Evolutionary conservation across 1,140 invertebrate genomes (phyloP).

Genomic region (Lepidostoma basale): DNA sequence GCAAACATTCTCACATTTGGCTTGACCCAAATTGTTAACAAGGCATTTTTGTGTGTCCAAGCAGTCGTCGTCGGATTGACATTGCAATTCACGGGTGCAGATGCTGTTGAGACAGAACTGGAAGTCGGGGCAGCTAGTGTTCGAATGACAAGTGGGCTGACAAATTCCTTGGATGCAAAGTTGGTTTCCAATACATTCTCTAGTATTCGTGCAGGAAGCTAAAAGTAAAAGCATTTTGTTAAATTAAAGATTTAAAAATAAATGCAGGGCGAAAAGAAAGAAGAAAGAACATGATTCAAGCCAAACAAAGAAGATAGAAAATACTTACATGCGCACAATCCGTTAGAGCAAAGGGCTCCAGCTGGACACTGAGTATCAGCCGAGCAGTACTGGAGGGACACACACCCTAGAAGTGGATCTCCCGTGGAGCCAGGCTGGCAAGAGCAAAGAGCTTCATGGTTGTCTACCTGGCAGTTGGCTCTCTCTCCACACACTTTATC

Average conservation of each 20-base stretch:
- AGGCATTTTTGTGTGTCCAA: constrained; percentile 66
- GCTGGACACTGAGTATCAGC: constrained; percentile 78
- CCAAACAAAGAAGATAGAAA: constrained; percentile 4
- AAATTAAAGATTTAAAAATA: constrained; percentile 42
- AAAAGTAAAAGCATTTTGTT: constrained; percentile 38
- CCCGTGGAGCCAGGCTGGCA: constrained; percentile 84
- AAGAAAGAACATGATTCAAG: neutral
- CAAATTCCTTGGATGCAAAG: constrained; percentile 80
- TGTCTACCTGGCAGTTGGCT: constrained; percentile 72
- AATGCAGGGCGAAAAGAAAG: constrained; percentile 59
- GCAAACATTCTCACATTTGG: constrained; percentile 75
- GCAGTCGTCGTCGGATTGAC: constrained; percentile 73
- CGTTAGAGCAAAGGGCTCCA: constrained; percentile 79
- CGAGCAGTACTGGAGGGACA: constrained; percentile 78
- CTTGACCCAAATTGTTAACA: constrained; percentile 69
- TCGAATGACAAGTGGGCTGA: constrained; percentile 77
- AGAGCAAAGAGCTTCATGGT: constrained; percentile 78
- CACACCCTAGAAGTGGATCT: constrained; percentile 82
- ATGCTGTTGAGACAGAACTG: constrained; percentile 83
- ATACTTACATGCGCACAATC: constrained; percentile 75
- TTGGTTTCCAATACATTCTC: constrained; percentile 82
- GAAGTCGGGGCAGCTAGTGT: constrained; percentile 78
- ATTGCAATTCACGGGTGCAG: constrained; percentile 80
- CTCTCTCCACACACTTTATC: constrained; percentile 82
- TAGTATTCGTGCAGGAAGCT: constrained; percentile 74